Percentiles rank a stretch among this genome's conserved stretches.
These are phyloP conservation scores for Himalopsyche tibetana DNA, from an alignment of 2,888 invertebrate species.

Conservation along the genomic window DNA sequence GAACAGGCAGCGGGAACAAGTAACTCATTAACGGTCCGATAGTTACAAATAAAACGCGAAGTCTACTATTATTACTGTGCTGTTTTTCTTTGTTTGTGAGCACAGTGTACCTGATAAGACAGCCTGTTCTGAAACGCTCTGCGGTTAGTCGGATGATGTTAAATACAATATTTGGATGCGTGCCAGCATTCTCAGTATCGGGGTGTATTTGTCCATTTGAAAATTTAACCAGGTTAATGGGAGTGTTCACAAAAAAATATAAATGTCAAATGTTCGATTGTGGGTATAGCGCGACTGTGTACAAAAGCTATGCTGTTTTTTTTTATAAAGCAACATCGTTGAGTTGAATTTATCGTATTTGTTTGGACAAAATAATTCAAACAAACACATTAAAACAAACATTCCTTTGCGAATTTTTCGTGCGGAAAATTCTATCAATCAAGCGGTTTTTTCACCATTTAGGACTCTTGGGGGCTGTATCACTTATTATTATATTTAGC, in stretches of 20 bases:
- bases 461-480: too few relatives aligned
- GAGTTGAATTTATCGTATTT: too few relatives aligned
- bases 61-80: neutral
- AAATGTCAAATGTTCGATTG: neutral
- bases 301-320: neutral
- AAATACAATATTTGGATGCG: conserved; percentile 40
- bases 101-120: conserved; percentile 20
- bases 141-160: conserved; percentile 19
- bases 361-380: too few relatives aligned
- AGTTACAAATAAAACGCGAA: conserved; percentile 29
- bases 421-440: too few relatives aligned
- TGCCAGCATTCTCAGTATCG: conserved; percentile 23
- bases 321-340: too few relatives aligned
- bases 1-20: neutral
- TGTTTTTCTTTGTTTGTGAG: neutral
- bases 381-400: too few relatives aligned
- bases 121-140: conserved; percentile 2
- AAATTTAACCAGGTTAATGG: conserved; percentile 20
- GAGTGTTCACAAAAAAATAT: neutral
- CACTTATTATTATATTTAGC: too few relatives aligned
- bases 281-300: neutral
- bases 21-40: neutral
- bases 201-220: conserved; percentile 1
- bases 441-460: too few relatives aligned
- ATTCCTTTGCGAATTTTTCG: too few relatives aligned